These are phyloP conservation scores for Chloromyia formosa DNA, from an alignment of 2,888 invertebrate genomes.

Conservation along the genomic window DNA sequence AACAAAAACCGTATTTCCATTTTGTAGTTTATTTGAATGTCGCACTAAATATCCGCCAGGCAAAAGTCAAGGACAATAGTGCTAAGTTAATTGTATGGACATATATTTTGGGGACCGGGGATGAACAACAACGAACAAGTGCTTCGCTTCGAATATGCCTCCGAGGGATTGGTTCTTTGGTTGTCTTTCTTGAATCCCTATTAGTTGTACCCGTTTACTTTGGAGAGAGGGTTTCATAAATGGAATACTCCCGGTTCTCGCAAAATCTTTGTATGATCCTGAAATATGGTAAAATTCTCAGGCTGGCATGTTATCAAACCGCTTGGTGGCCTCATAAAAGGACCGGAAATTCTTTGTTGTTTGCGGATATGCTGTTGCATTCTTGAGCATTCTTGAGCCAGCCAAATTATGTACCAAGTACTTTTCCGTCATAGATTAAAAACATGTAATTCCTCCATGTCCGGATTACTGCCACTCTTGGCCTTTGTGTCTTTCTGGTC, in stretches of 20 bases:
- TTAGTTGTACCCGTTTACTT: not conserved
- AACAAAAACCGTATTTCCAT: too few species aligned
- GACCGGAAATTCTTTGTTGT: not conserved
- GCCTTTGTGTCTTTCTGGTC: not conserved
- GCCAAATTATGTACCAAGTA: constrained; percentile 37
- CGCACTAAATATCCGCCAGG: too few species aligned
- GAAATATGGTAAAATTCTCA: constrained; percentile 14
- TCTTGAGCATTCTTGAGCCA: constrained; percentile 16
- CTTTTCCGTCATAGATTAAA: constrained; percentile 8
- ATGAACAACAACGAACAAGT: too few species aligned
- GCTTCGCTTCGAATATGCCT: too few species aligned
- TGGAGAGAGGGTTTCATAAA: too few species aligned
- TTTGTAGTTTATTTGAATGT: too few species aligned
- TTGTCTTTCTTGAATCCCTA: not conserved
- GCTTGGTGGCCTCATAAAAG: not conserved
- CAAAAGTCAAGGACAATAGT: too few species aligned
- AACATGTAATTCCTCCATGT: not conserved
- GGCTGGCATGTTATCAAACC: not conserved
- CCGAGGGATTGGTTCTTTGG: not conserved
- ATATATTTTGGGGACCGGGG: too few species aligned
- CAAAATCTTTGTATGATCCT: not conserved
- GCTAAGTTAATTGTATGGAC: too few species aligned
- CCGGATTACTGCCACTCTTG: not conserved
- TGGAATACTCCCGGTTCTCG: too few species aligned
- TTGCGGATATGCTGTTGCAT: not conserved